Evolutionary conservation across 2,113 vertebrate species (phyloP), one percentile per base, ranked within the genome.

Genomic region (Oxyruncus cristatus): DNA sequence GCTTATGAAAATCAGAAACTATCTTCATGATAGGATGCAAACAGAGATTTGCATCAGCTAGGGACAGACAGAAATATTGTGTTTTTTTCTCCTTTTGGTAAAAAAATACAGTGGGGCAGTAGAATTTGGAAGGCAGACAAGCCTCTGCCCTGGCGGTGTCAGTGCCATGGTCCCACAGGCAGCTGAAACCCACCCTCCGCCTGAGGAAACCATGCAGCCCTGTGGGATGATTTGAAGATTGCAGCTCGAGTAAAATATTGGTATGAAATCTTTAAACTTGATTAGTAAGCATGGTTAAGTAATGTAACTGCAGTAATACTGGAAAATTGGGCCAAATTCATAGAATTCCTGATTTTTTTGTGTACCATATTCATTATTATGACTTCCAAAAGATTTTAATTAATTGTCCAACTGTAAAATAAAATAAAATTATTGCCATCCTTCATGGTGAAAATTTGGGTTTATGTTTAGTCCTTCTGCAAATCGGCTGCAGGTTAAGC

Each of bases 121-220:
- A 1, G 52, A 78, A 28, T 2, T 5, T 91, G 39, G 55, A 70
- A 61, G 18, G 53, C 26, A 73, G 62, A 72, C 18, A 76, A 47
- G 9, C 17, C 35, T 91, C 21, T 75, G 28, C 41, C 8, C n/a
- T 50, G 28, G 4, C 0, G 3, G 14, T 37, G 52, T 9, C 1
- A 2, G 22, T 0, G 0, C 17, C 0, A 0, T 11, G 28, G 28
- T 49, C 7, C 35, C 2, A 1, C 52, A 61, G 56, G 32, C 59
- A 71, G 7, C n/a, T 10, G 4, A 83, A 80, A 63, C 24, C 33
- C 6, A 2, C 35, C 44, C 13, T 72, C 2, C 0, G n/a, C 23
- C 30, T 6, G 0, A 4, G 33, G 28, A 68, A 74, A 21, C 9
- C 1, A 3, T 75, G 23, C 44, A 59, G 42, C n/a, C 42, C 6